These are phyloP conservation scores for Cheilosia scutellata DNA, from an alignment of 2,888 invertebrate species.

Conservation along the genomic window DNA sequence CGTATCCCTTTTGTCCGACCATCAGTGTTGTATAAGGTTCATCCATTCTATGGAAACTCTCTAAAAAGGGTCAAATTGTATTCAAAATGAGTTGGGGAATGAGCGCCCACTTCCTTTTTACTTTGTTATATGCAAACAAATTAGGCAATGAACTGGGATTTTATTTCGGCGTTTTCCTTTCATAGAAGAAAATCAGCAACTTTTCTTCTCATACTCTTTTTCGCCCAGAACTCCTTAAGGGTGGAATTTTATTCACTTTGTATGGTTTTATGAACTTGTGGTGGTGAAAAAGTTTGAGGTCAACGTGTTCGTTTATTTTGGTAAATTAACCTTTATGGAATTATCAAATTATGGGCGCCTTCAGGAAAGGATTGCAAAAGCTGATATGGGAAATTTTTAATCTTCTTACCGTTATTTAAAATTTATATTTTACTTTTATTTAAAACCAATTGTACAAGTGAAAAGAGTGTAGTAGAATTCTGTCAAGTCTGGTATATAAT, in stretches of 20 bases:
- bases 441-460: too few species aligned
- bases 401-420: too few species aligned
- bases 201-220: neutral
- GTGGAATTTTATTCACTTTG: conserved; percentile 28
- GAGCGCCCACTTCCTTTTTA: conserved; percentile 9
- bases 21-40: neutral
- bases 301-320: conserved; percentile 20
- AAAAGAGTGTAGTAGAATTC: too few species aligned
- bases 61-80: conserved; percentile 33
- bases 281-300: conserved; percentile 56
- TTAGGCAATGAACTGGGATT: conserved; percentile 59
- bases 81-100: neutral
- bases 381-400: too few species aligned
- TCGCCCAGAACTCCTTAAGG: neutral
- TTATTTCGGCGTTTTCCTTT: conserved; percentile 32
- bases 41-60: neutral
- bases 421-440: too few species aligned
- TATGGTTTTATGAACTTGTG: conserved; percentile 44
- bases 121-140: conserved; percentile 56
- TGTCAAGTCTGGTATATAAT: too few species aligned
- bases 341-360: neutral
- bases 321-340: neutral
- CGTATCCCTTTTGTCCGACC: conserved; percentile 7
- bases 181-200: conserved; percentile 4
- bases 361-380: too few species aligned